Base-by-base conservation (phyloP, 2,113 vertebrate genomes). In the Hylia prasina region DNA sequence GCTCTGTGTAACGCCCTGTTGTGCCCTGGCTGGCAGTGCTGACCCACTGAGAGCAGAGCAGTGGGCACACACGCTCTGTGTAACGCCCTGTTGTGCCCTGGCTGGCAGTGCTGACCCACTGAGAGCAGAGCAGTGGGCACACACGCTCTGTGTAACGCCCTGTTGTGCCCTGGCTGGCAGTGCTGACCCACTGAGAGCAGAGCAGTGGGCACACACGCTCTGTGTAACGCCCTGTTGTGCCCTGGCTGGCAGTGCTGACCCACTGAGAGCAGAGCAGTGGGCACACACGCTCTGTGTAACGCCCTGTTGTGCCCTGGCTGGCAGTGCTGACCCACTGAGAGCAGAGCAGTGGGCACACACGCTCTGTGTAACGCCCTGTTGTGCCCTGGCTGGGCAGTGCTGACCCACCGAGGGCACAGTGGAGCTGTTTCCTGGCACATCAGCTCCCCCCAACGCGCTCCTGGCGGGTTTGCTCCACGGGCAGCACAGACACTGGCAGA, bases 331-430 rank as follows among this genome's bases (percentile, higher is more conserved):
- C 10, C 35, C 57, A 16, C 14, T 3, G 14, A n/a, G 33, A 50
- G 24, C 7, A 5, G 25, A 25, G 56, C 39, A 16, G 33, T 3
- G 15, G 23, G 23, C 39, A 6, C 66, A 35, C 28, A 30, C 54
- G 19, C 8, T 20, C 3, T 3, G 2, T 3, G 3, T 4, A 8
- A 42, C 10, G 8, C 0, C 1, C n/a, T 2, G 33, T 1, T 7
- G 3, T 13, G 11, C 12, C 33, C 50, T 1, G 50, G 50, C 35
- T 13, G 76, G 58, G 68, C 71, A 76, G 35, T 0, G 35, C 60
- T 42, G 82, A 13, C 24, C 12, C 2, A 2, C 54, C 1, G 18
- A n/a, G 48, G 63, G 20, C 79, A 69, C 11, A 56, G 63, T 6
- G 0, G 14, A 69, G 79, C 71, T 0, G 6, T 35, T 90, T 77